Base-by-base conservation (phyloP, 2,797 vertebrate species). In the Sebastiscus albofasciatus region DNA sequence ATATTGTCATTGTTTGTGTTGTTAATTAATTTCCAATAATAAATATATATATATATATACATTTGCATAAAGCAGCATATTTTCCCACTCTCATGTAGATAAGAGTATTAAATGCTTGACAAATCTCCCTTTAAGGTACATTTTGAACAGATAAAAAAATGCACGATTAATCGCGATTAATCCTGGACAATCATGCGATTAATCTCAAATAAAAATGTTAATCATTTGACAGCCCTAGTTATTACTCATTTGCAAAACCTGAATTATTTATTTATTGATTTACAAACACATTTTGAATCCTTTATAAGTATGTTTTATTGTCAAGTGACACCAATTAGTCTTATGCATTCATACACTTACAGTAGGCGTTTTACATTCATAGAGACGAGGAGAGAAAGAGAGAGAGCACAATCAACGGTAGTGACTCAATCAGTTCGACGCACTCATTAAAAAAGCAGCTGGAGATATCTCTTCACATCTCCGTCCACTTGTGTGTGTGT, bases 361-460 rank as follows among this genome's bases (percentile, higher is more conserved):
- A 82, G 56, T 54, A 54, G 55, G 55, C 34, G 16, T 86, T 86
- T 79, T 80, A 65, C 72, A 71, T 73, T 79, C 72, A 33, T 4
- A 42, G 75, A 78, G 78, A 82, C 27, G n/a, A 55, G 22, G 56
- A 67, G 24, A 72, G 64, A 72, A 36, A 46, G 42, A 72, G 67
- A 22, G 67, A 33, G 67, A 61, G 84, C 77, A 72, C 89, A 89
- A 92, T 93, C 93, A 91, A 84, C 65, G 52, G 81, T 6, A 68
- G 88, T 80, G 90, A 92, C 90, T 92, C 92, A 89, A 93, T 93
- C 92, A 87, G 85, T 86, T 90, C 56, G 90, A 94, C 90, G 84
- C 88, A 83, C 88, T 94, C 93, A 95, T 95, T 95, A 94, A 94
- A 93, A 94, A 94, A 95, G 88, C 94, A 95, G 94, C 93, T 95